Conservation (phyloP, 2,113 vertebrate species). For the Hymenochirus boettgeri region DNA sequence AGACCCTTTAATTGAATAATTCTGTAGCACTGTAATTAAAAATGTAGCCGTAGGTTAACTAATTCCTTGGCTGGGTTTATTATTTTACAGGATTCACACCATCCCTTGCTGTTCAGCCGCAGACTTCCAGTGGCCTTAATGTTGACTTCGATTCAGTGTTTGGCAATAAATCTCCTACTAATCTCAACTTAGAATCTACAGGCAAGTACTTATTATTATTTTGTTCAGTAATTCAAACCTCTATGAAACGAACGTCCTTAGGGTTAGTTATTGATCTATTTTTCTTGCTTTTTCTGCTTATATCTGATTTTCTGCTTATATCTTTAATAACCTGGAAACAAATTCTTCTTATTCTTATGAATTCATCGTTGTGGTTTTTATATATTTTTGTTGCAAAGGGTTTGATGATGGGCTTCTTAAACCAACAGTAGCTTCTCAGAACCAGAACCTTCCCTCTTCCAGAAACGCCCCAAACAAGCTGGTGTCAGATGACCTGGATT, state of each 20-base stretch:
- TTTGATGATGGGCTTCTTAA: constrained; percentile 89
- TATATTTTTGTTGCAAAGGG: constrained; percentile 58
- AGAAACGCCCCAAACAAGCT: constrained; percentile 79
- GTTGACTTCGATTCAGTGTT: constrained; percentile 95
- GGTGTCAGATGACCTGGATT: constrained; percentile 90
- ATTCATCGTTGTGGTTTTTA: not conserved
- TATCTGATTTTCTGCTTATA: too few species aligned
- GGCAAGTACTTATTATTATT: too few species aligned
- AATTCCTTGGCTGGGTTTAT: too few species aligned
- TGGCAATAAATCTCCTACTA: constrained; percentile 83
- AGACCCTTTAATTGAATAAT: too few species aligned
- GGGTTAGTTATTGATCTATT: too few species aligned
- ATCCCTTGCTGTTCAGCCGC: constrained; percentile 75
- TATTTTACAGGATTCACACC: constrained; percentile 76
- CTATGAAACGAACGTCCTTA: too few species aligned
- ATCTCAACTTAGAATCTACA: constrained; percentile 70
- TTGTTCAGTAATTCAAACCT: too few species aligned
- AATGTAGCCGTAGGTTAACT: too few species aligned
- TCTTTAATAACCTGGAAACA: too few species aligned
- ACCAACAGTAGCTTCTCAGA: constrained; percentile 87
- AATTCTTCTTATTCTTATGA: too few species aligned
- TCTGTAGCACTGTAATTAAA: too few species aligned
- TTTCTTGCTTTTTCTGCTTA: too few species aligned
- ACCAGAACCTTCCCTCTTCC: constrained; percentile 73
- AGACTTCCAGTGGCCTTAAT: constrained; percentile 80